phyloP scores from a whole-genome alignment of 2,797 vertebrate genomes.

The Karalla daura region DNA sequence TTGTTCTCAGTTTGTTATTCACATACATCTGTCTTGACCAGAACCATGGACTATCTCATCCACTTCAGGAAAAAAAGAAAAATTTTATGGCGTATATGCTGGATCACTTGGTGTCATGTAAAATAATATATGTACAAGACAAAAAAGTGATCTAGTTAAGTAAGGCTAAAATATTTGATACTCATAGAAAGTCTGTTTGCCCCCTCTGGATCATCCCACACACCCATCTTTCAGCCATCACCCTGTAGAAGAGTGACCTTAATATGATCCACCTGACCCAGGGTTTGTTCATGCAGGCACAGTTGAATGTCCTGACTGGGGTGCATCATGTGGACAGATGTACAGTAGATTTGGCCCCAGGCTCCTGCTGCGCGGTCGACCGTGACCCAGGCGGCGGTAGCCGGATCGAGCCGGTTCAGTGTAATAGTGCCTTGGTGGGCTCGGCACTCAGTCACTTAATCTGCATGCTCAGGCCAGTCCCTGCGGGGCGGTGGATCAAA shows the following conservation, averaged over 20 bases:
- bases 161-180: background rate
- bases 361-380: slow-evolving; percentile 26
- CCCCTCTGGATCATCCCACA: background rate
- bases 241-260: slow-evolving; percentile 33
- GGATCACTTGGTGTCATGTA: background rate
- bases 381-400: slow-evolving; percentile 27
- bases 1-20: too few species aligned
- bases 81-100: background rate
- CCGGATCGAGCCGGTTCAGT: slow-evolving; percentile 73
- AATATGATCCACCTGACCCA: slow-evolving; percentile 62
- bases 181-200: background rate
- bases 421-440: slow-evolving; percentile 57
- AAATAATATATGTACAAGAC: background rate
- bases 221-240: background rate
- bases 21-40: too few species aligned
- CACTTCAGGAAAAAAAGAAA: too few species aligned
- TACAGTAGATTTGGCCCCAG: slow-evolving; percentile 27
- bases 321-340: slow-evolving; percentile 49
- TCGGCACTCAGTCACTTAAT: slow-evolving; percentile 73
- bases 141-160: background rate
- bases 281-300: slow-evolving; percentile 13
- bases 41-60: too few species aligned
- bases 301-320: slow-evolving; percentile 31
- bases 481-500: background rate
- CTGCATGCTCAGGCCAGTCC: slow-evolving; percentile 48